A percentile compares a stretch with the other conserved stretches of the same genome.
Conservation (phyloP, 2,797 vertebrate genomes). For the Hafferia zeledoni region DNA sequence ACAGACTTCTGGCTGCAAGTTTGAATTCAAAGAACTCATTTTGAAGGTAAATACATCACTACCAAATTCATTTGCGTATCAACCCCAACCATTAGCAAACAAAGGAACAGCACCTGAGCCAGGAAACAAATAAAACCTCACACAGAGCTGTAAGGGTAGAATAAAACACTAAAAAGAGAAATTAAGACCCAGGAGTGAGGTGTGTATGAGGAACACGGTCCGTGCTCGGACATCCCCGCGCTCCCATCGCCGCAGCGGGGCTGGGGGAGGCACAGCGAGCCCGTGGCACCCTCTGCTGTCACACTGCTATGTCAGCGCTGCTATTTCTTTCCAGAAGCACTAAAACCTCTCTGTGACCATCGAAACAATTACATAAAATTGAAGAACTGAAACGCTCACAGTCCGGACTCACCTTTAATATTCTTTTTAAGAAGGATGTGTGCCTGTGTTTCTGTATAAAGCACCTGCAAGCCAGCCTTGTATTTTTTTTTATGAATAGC, state of each 20-base stretch:
- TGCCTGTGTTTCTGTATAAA: neutral
- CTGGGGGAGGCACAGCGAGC: neutral
- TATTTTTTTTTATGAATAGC: neutral
- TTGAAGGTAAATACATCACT: neutral
- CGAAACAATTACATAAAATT: neutral
- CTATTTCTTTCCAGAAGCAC: neutral
- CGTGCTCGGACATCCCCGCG: neutral
- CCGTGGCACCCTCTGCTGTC: constrained; percentile 6
- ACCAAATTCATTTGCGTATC: neutral
- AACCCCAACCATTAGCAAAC: neutral
- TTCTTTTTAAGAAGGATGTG: neutral
- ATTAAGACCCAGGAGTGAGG: neutral
- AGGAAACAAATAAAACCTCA: neutral
- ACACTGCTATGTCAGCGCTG: neutral
- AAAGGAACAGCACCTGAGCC: neutral
- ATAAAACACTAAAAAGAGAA: neutral
- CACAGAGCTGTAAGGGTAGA: too few relatives aligned
- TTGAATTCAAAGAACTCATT: neutral
- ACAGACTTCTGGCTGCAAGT: neutral
- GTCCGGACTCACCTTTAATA: neutral
- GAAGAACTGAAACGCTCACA: neutral
- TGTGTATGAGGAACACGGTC: neutral
- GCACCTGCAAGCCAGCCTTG: neutral
- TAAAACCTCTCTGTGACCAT: neutral
- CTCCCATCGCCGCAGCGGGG: too few relatives aligned